Conservation (phyloP, 1,140 invertebrate species). For the Pogonognathellus flavescens region DNA sequence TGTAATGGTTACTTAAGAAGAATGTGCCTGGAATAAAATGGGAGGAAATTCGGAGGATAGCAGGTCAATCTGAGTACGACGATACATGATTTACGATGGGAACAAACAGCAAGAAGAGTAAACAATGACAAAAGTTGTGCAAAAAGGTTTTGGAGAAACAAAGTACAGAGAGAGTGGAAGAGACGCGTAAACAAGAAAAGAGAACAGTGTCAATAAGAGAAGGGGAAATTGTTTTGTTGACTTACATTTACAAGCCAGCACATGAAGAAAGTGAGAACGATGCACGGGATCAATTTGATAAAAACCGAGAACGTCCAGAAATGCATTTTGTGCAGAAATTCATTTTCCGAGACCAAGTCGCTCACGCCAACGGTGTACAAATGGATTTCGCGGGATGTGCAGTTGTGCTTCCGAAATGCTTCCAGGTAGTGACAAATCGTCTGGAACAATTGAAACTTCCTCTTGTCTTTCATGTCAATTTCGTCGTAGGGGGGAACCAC, state of each 20-base stretch:
- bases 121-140: too few relatives aligned
- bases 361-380: slow-evolving; percentile 78
- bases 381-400: slow-evolving; percentile 69
- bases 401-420: background rate
- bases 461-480: slow-evolving; percentile 45
- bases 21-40: background rate
- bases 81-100: too few relatives aligned
- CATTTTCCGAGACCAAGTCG: slow-evolving; percentile 74
- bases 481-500: slow-evolving; percentile 22
- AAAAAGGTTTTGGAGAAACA: background rate
- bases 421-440: background rate
- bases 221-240: background rate
- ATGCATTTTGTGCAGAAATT: slow-evolving; percentile 71
- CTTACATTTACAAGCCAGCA: slow-evolving; percentile 70
- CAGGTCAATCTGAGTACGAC: background rate
- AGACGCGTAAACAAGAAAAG: background rate
- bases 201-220: background rate
- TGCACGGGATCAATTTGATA: slow-evolving; percentile 75
- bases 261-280: slow-evolving; percentile 74
- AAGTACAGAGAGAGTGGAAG: background rate
- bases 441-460: background rate
- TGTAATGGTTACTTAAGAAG: background rate
- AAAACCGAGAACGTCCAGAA: slow-evolving; percentile 76
- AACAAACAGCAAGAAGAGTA: too few relatives aligned
- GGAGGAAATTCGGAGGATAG: background rate